Conservation (phyloP, 2,888 invertebrate genomes). For the Parelbella ahira region DNA sequence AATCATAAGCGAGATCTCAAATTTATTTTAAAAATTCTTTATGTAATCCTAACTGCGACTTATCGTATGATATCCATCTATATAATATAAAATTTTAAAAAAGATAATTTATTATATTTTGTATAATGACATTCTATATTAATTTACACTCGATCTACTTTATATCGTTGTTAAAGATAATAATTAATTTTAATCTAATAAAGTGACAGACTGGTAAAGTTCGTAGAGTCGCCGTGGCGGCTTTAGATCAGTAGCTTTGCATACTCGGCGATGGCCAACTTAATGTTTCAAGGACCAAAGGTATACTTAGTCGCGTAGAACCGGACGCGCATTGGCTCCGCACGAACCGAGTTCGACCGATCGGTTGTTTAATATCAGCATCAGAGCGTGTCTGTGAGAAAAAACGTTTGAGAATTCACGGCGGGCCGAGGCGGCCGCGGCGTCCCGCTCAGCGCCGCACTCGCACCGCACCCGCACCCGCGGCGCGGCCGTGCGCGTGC, state of each 20-base stretch:
- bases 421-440: constrained; percentile 41
- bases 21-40: constrained; percentile 76
- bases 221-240: constrained; percentile 79
- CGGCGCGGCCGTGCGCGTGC: constrained; percentile 39
- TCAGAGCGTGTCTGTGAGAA: constrained; percentile 63
- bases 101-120: constrained; percentile 80
- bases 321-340: constrained; percentile 79
- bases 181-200: constrained; percentile 81
- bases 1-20: constrained; percentile 81
- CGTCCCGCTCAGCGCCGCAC: constrained; percentile 33
- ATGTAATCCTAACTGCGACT: constrained; percentile 75
- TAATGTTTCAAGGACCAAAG: constrained; percentile 79
- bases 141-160: constrained; percentile 78
- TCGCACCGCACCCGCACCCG: constrained; percentile 29
- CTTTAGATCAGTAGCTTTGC: constrained; percentile 80
- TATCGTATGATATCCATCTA: constrained; percentile 58
- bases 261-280: constrained; percentile 79
- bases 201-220: constrained; percentile 81
- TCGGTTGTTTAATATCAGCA: constrained; percentile 64
- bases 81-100: constrained; percentile 64
- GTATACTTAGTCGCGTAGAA: constrained; percentile 79
- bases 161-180: constrained; percentile 77
- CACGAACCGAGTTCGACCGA: constrained; percentile 72
- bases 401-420: constrained; percentile 52
- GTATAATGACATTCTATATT: constrained; percentile 77